phyloP scores from a whole-genome alignment of 2,113 vertebrate species.

The Bambusicola thoracicus region DNA sequence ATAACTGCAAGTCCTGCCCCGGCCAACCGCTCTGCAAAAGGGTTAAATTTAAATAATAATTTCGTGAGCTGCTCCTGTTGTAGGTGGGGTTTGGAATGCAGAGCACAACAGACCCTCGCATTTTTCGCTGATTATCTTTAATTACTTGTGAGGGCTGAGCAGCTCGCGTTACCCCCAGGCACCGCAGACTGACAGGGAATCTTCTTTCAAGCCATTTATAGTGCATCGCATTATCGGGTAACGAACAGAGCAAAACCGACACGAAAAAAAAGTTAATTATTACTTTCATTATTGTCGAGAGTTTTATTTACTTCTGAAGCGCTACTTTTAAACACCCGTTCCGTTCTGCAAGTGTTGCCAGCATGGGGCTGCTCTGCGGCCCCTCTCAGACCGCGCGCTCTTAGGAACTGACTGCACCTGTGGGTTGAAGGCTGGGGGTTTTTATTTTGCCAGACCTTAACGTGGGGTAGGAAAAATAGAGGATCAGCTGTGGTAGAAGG shows the following conservation, averaged over 20 bases:
- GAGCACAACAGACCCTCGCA: conserved; percentile 71
- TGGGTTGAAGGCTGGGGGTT: background rate
- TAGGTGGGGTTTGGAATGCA: conserved; percentile 81
- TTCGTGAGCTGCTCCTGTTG: conserved; percentile 48
- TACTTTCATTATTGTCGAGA: conserved; percentile 61
- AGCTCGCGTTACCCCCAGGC: conserved; percentile 69
- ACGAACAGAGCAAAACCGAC: conserved; percentile 76
- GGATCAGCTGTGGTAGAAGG: background rate
- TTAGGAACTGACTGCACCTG: background rate
- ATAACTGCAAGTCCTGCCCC: background rate
- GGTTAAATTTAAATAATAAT: conserved; percentile 72
- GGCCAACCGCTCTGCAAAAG: background rate
- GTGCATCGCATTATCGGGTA: conserved; percentile 66
- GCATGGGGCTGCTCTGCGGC: background rate
- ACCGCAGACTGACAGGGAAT: conserved; percentile 73
- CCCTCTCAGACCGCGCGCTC: background rate
- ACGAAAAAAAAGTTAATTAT: conserved; percentile 68
- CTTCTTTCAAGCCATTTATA: conserved; percentile 75
- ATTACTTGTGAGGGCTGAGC: conserved; percentile 80
- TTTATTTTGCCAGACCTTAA: background rate
- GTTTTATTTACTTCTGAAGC: conserved; percentile 58
- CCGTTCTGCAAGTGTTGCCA: conserved; percentile 56
- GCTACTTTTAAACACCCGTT: conserved; percentile 37
- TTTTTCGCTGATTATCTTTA: conserved; percentile 86
- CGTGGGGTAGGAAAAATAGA: background rate